phyloP scores from a whole-genome alignment of 2,888 invertebrate species.

The Apodemia mormo region DNA sequence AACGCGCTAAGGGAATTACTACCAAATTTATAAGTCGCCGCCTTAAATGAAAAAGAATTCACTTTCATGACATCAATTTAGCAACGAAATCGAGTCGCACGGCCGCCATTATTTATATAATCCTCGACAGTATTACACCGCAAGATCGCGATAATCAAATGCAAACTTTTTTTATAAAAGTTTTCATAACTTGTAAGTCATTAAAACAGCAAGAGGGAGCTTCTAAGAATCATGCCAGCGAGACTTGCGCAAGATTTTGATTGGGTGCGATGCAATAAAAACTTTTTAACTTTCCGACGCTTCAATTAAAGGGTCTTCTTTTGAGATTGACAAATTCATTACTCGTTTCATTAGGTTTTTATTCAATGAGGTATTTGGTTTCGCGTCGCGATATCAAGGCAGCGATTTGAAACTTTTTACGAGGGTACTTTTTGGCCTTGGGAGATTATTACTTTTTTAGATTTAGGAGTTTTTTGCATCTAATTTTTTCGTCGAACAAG shows the following conservation, averaged over 20 bases:
- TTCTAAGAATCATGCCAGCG: conserved; percentile 45
- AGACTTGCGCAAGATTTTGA: conserved; percentile 59
- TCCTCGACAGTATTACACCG: conserved; percentile 5
- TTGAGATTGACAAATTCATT: conserved; percentile 47
- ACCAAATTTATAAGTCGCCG: conserved; percentile 6
- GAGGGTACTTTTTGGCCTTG: conserved; percentile 11
- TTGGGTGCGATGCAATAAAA: conserved; percentile 59
- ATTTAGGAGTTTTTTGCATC: too few species aligned
- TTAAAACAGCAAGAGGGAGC: conserved; percentile 43
- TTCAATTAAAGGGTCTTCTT: conserved; percentile 55
- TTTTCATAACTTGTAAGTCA: conserved; percentile 52
- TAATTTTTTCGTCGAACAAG: too few species aligned
- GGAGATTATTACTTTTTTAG: too few species aligned
- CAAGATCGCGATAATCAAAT: conserved; percentile 44
- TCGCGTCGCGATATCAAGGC: neutral
- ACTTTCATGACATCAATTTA: conserved; percentile 16
- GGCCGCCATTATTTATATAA: neutral
- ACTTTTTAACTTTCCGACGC: conserved; percentile 49
- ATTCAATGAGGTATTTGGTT: neutral
- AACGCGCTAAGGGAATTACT: conserved; percentile 1
- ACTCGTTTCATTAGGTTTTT: conserved; percentile 18
- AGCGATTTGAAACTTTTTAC: conserved; percentile 14
- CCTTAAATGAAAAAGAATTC: conserved; percentile 14
- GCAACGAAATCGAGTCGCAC: conserved; percentile 10
- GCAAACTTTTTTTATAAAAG: conserved; percentile 51